Percentiles rank a stretch among this genome's conserved stretches.
phyloP scores from a whole-genome alignment of 2,113 vertebrate genomes.

The Vulpes lagopus region DNA sequence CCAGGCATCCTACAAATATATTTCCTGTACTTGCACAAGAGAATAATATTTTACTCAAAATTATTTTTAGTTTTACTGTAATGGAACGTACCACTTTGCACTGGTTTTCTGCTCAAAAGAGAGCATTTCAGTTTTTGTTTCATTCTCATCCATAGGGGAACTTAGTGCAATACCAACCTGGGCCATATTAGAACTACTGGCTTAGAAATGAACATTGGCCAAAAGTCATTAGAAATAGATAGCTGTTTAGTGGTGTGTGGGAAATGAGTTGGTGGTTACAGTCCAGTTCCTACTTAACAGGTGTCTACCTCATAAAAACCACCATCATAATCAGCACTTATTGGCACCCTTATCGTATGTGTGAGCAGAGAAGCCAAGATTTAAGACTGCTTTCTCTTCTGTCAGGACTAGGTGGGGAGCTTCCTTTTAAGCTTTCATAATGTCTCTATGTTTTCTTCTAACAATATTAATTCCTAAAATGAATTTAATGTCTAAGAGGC shows the following conservation, averaged over 20 bases:
- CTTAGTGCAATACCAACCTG: not conserved
- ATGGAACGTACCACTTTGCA: not conserved
- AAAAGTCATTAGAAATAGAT: constrained; percentile 37
- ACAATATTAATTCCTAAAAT: constrained; percentile 48
- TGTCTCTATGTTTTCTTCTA: constrained; percentile 15
- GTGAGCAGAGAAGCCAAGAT: constrained; percentile 65
- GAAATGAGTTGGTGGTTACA: constrained; percentile 51
- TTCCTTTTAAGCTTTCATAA: constrained; percentile 33
- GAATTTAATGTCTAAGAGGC: not conserved
- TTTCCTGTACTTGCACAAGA: not conserved
- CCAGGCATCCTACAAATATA: not conserved
- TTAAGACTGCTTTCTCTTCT: constrained; percentile 45
- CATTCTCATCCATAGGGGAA: not conserved
- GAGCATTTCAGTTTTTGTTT: constrained; percentile 24
- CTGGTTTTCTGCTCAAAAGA: not conserved
- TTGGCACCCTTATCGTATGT: not conserved
- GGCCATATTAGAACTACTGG: not conserved
- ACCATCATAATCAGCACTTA: constrained; percentile 17
- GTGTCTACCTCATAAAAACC: constrained; percentile 64
- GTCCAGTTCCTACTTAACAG: constrained; percentile 65
- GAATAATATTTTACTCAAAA: not conserved
- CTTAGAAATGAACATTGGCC: constrained; percentile 32
- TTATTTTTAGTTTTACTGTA: constrained; percentile 3
- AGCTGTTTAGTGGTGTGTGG: constrained; percentile 61
- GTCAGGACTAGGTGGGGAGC: not conserved